A percentile compares a stretch with the other conserved stretches of the same genome.
These are phyloP conservation scores for Drosophila chauvacae DNA, from an alignment of 1,140 invertebrate species.

Conservation along the genomic window DNA sequence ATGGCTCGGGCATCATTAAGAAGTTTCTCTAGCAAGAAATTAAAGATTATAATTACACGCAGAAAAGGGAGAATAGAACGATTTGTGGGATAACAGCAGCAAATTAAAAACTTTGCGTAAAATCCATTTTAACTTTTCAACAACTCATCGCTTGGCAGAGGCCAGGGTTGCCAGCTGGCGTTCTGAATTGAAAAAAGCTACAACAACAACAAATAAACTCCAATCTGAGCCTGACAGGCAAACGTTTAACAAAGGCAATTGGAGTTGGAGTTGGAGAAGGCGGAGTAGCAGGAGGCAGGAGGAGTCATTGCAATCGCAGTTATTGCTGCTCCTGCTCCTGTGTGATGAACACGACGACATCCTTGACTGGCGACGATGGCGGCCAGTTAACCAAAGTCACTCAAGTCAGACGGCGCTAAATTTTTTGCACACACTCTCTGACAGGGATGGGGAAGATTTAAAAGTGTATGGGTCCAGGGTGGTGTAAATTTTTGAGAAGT, in stretches of 20 bases:
- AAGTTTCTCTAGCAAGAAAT: constrained; percentile 22
- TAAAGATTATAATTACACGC: constrained; percentile 39
- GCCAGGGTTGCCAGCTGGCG: constrained; percentile 40
- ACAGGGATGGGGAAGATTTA: not conserved
- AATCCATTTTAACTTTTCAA: constrained; percentile 81
- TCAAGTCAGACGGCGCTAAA: constrained; percentile 41
- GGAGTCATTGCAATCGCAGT: constrained; percentile 25
- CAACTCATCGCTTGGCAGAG: constrained; percentile 58
- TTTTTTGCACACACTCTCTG: constrained; percentile 22
- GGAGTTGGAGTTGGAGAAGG: constrained; percentile 16
- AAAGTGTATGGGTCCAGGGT: not conserved
- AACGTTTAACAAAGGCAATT: constrained; percentile 75
- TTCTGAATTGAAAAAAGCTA: constrained; percentile 10
- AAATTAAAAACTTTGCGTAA: constrained; percentile 63
- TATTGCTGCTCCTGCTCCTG: constrained; percentile 42
- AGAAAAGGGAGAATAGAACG: constrained; percentile 34
- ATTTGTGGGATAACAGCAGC: constrained; percentile 48
- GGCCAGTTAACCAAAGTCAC: constrained; percentile 53
- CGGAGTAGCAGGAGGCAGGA: constrained; percentile 6
- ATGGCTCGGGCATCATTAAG: not conserved
- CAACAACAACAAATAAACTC: constrained; percentile 37
- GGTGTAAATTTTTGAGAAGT: no score
- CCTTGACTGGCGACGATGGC: constrained; percentile 15
- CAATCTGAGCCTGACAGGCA: constrained; percentile 76
- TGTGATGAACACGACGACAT: constrained; percentile 53